Conservation (phyloP, 2,113 vertebrate species). For the Indicator indicator region DNA sequence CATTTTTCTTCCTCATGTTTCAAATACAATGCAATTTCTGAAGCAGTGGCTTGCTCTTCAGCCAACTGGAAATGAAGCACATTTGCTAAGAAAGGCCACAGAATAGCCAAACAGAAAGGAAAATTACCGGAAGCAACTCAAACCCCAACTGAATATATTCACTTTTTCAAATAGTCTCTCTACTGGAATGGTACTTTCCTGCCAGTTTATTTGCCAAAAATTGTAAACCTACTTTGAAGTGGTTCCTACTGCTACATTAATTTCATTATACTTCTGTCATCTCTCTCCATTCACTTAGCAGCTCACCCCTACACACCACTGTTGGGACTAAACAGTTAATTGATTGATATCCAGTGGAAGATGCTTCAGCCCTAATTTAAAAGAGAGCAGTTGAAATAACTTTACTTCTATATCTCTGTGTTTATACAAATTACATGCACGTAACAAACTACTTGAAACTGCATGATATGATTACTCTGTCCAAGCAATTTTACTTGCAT, state of each 20-base stretch:
- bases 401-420: not conserved
- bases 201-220: not conserved
- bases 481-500: not conserved
- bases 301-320: not conserved
- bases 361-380: not conserved
- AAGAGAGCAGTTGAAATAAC: not conserved
- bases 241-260: not conserved
- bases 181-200: not conserved
- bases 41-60: not conserved
- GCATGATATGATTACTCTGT: accelerated
- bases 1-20: not conserved
- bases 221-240: not conserved
- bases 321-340: not conserved
- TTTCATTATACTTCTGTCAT: not conserved
- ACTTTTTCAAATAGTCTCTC: not conserved
- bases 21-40: not conserved
- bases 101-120: not conserved
- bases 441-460: not conserved
- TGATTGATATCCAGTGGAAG: not conserved
- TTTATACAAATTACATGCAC: not conserved
- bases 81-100: not conserved
- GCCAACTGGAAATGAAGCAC: not conserved
- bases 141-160: not conserved
- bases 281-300: not conserved
- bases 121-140: not conserved